Percentiles rank a stretch among this genome's conserved stretches.
Conservation (phyloP, 2,888 invertebrate species). For the Cephus nigrinus region DNA sequence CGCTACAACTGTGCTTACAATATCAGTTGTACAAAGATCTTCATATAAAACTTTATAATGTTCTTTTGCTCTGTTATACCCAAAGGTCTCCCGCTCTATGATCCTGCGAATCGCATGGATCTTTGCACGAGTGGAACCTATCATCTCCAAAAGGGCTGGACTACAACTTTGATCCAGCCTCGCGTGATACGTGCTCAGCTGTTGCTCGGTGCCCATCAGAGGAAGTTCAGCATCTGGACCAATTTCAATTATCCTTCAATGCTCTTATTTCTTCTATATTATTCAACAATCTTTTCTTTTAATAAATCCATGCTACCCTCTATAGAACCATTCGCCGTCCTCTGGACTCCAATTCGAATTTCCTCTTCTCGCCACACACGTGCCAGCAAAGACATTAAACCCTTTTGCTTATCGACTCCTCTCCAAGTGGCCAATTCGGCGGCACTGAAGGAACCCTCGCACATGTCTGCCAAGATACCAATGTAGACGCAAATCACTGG, state of each 20-base stretch:
- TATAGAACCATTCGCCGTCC: slow-evolving; percentile 55
- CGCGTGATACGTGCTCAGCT: slow-evolving; percentile 48
- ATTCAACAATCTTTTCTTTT: neutral
- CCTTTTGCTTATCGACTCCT: slow-evolving; percentile 49
- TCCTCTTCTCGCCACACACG: slow-evolving; percentile 66
- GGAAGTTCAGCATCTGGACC: slow-evolving; percentile 59
- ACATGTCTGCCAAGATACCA: slow-evolving; percentile 63
- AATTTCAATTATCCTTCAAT: neutral
- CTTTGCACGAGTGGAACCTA: slow-evolving; percentile 66
- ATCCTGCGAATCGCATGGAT: slow-evolving; percentile 65
- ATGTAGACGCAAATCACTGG: slow-evolving; percentile 62
- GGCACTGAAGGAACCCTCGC: slow-evolving; percentile 55
- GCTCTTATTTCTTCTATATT: neutral
- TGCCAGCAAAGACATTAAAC: slow-evolving; percentile 61
- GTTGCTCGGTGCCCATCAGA: slow-evolving; percentile 64
- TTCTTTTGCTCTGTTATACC: slow-evolving; percentile 56
- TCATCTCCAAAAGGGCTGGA: slow-evolving; percentile 61
- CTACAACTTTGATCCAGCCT: slow-evolving; percentile 49
- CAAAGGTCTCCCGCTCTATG: slow-evolving; percentile 54
- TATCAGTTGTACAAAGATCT: slow-evolving; percentile 54
- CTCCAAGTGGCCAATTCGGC: slow-evolving; percentile 67
- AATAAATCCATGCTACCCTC: slow-evolving; percentile 42
- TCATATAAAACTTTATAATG: slow-evolving; percentile 60
- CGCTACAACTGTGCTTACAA: slow-evolving; percentile 41
- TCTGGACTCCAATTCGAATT: slow-evolving; percentile 51